Evolutionary conservation across 2,113 vertebrate genomes (phyloP), one percentile per base, ranked within the genome.

Genomic region (Pelmatolapia mariae): DNA sequence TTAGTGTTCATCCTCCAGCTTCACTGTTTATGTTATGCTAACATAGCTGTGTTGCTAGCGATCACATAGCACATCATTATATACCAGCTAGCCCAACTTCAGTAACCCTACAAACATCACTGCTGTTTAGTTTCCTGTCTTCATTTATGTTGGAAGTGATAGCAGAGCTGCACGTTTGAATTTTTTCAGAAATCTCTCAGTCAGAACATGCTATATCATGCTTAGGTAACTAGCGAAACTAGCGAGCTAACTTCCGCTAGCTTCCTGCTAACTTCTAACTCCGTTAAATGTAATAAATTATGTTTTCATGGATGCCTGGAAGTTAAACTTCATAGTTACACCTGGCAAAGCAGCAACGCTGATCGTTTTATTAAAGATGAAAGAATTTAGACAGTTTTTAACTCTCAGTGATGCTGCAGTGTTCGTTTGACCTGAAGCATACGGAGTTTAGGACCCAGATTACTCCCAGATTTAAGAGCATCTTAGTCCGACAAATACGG

Each of bases 401-500:
- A 26, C 54, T 26, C 54, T 56, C 53, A 26, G 22, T 13, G 53
- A 13, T 56, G 11, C 22, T 1, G 54, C 54, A 0, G 54, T 56
- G 53, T 13, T 13, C 2, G 1, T 56, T 13, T 56, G 54, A 56
- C 22, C 53, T 24, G 11, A 4, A 8, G 2, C 0, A 0, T 4
- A 56, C 2, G 2, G 2, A 13, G 22, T 56, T 56, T 54, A 7
- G 53, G 53, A 56, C 53, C 53, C 53, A 56, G 53, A 56, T 56
- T 54, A 24, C 2, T 54, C n/a, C n/a, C n/a, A n/a, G n/a, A n/a
- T n/a, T n/a, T n/a, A n/a, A n/a, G n/a, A n/a, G n/a, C n/a, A n/a
- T n/a, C n/a, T n/a, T n/a, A n/a, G n/a, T n/a, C n/a, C n/a, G n/a
- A n/a, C n/a, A n/a, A n/a, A n/a, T n/a, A n/a, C n/a, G n/a, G n/a